phyloP scores from a whole-genome alignment of 2,797 vertebrate species.

The Diglossa cyanea region DNA sequence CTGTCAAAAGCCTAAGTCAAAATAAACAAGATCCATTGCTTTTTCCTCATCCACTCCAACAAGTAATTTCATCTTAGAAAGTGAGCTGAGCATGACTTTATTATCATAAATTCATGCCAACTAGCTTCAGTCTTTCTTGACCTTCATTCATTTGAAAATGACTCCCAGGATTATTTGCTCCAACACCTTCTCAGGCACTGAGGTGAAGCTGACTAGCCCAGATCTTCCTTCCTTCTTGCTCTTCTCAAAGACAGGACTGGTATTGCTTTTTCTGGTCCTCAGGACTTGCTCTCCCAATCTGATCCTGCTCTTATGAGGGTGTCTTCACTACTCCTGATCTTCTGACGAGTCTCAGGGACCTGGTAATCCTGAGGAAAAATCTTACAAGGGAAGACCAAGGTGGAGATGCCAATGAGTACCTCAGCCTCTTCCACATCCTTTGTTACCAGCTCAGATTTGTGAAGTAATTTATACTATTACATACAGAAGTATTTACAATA shows the following conservation, averaged over 20 bases:
- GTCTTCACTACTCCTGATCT: not conserved
- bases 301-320: not conserved
- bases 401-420: not conserved
- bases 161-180: not conserved
- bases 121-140: not conserved
- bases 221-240: not conserved
- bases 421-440: not conserved
- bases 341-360: not conserved
- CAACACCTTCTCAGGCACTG: not conserved
- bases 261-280: not conserved
- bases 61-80: not conserved
- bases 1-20: not conserved
- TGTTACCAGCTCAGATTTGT: not conserved
- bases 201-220: not conserved
- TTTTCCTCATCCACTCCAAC: not conserved
- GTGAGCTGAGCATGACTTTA: not conserved
- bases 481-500: not conserved
- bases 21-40: not conserved
- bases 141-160: not conserved
- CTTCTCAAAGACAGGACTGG: not conserved
- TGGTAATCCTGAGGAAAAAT: not conserved
- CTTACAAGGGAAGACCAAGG: not conserved
- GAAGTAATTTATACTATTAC: not conserved
- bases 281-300: not conserved
- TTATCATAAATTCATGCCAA: not conserved